These are phyloP conservation scores for Drosophila pandora DNA, from an alignment of 1,140 invertebrate species.

Conservation along the genomic window DNA sequence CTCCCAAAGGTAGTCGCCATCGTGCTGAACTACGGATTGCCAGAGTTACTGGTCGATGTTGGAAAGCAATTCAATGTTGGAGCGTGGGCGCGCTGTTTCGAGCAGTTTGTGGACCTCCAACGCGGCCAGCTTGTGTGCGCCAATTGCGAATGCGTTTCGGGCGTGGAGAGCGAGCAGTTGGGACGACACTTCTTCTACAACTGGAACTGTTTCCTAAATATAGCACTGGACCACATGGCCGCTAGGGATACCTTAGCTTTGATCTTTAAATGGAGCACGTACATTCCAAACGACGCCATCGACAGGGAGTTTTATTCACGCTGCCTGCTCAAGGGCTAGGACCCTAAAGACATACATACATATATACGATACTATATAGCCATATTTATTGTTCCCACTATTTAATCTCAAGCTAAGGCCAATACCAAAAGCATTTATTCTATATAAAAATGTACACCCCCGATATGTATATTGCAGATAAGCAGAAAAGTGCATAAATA, in stretches of 20 bases:
- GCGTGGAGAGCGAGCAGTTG: constrained; percentile 70
- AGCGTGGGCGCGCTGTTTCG: constrained; percentile 77
- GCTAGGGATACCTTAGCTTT: constrained; percentile 70
- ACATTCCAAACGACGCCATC: constrained; percentile 81
- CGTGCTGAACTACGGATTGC: constrained; percentile 72
- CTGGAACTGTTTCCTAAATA: constrained; percentile 81
- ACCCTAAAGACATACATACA: constrained; percentile 4
- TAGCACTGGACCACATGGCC: constrained; percentile 69
- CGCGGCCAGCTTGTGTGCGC: constrained; percentile 69
- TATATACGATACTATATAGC: constrained; percentile 28
- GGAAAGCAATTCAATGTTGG: constrained; percentile 59
- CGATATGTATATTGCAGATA: constrained; percentile 24
- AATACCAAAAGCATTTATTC: constrained; percentile 81
- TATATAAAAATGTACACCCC: constrained; percentile 58
- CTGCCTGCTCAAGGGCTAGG: constrained; percentile 73
- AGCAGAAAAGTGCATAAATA: constrained; percentile 41
- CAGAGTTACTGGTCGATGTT: constrained; percentile 68
- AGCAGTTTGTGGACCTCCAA: constrained; percentile 78
- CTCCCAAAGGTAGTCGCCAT: constrained; percentile 78
- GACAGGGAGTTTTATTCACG: constrained; percentile 80
- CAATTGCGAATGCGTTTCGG: constrained; percentile 73
- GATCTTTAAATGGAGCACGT: constrained; percentile 80
- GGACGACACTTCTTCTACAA: constrained; percentile 78
- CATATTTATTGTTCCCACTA: constrained; percentile 62
- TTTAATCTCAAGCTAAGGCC: constrained; percentile 62